Percentiles rank a stretch among this genome's conserved stretches.
phyloP scores from a whole-genome alignment of 1,140 invertebrate genomes.

The Brachionus angularis region DNA sequence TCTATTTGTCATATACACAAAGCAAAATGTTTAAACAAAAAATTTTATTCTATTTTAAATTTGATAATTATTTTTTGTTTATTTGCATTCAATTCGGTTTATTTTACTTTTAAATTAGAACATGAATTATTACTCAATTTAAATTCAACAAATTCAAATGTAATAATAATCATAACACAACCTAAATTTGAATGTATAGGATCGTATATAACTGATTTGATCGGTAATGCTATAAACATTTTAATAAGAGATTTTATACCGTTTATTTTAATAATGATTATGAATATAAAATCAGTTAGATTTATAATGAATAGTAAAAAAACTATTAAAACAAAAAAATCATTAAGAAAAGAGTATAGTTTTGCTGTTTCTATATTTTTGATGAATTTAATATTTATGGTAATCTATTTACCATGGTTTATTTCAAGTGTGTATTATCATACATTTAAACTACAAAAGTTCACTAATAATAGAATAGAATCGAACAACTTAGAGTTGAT shows the following conservation, averaged over 20 bases:
- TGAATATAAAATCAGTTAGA: background rate
- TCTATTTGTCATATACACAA: slow-evolving; percentile 8
- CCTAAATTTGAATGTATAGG: slow-evolving; percentile 14
- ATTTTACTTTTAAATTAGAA: slow-evolving; percentile 1
- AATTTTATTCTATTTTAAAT: background rate
- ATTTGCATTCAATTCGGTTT: slow-evolving; percentile 14
- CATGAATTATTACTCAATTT: too few species aligned
- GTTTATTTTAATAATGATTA: background rate
- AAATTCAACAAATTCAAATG: background rate
- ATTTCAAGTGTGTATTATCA: slow-evolving; percentile 2
- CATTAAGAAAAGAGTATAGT: background rate
- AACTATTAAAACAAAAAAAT: background rate
- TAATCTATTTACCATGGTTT: slow-evolving; percentile 7
- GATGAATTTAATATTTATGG: slow-evolving; percentile 13
- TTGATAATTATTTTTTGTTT: background rate
- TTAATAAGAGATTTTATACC: background rate
- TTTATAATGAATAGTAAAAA: background rate
- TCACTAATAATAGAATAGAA: background rate
- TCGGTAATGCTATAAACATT: background rate
- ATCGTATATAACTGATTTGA: slow-evolving; percentile 12
- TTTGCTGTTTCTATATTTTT: slow-evolving; percentile 5
- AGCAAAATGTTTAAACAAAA: background rate
- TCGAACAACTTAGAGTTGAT: background rate
- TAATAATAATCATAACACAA: too few species aligned
- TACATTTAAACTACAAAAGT: background rate